Base-by-base conservation (phyloP, 2,113 vertebrate genomes). In the Triplophysa dalaica region DNA sequence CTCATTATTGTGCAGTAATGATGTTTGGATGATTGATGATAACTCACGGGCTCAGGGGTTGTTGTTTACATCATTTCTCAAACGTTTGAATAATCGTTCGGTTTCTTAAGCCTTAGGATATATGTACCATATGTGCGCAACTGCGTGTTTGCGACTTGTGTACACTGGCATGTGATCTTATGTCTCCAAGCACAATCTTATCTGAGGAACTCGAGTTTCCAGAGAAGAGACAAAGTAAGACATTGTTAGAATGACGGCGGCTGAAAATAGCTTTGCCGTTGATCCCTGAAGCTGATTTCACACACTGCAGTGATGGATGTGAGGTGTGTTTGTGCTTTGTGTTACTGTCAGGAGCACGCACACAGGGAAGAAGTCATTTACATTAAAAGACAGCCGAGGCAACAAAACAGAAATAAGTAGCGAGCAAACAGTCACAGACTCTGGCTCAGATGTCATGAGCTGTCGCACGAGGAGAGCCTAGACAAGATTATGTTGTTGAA, bases 311-410 rank as follows among this genome's bases (percentile, higher is more conserved):
- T 86, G 83, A 87, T 72, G 85, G 88, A 73, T 86, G 87, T 89
- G 24, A 79, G 85, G 41, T 41, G 83, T 85, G 83, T 87, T 80
- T 41, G 85, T 14, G 14, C 29, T 79, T 72, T 38, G 33, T 38
- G 33, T 38, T 12, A 52, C 61, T 66, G 50, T 43, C 43, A 45
- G 26, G 13, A 64, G 83, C 85, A 86, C 75, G 68, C 73, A 74
- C 89, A 85, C 88, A 86, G 86, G 81, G 87, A 84, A 87, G 83
- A 86, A 81, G 75, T 88, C 81, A 86, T 91, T 89, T 91, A 82
- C 89, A 89, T 92, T 91, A 92, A 88, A 84, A 91, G 87, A 86
- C 87, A 87, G 85, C 86, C 88, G 88, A 84, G 76, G 88, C 85
- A 91, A 90, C 88, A 89, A 85, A 89, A 70, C 81, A 86, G 84